Evolutionary conservation across 2,797 vertebrate genomes (phyloP), one percentile per base, ranked within the genome.

Genomic region (Peromyscus eremicus): DNA sequence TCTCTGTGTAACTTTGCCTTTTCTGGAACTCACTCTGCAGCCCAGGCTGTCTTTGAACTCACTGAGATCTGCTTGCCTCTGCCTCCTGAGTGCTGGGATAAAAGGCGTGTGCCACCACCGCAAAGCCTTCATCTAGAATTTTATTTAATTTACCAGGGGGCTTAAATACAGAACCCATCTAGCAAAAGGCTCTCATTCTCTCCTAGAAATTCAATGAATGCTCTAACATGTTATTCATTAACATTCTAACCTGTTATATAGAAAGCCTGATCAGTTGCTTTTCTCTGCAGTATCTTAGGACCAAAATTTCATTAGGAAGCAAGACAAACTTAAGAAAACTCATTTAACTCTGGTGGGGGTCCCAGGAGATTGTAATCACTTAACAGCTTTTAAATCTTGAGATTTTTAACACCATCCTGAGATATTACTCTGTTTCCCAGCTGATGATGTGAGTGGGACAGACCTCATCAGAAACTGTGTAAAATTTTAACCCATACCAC

Each of bases 401-500:
- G 25, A 89, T 62, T 80, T n/a, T 68, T 84, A 62, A 86, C 25
- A 75, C 75, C 27, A 85, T 43, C 83, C 21, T 88, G 76, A 81
- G 40, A 68, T 5, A 37, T 11, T 11, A 23, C 52, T 91, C n/a
- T 92, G 3, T 88, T 77, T 13, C 40, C 6, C 23, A 87, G 9
- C 73, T 94, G 87, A 88, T 52, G 93, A 73, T 89, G 46, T 71
- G 32, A 85, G 95, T 40, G n/a, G 66, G 95, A 68, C 4, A 94
- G 66, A 21, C 7, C 49, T 80, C 77, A 83, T 7, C 5, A 0
- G 68, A 66, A 92, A 7, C 25, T 8, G 23, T 13, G 7, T 66
- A 92, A 77, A 95, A 77, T 23, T 94, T 84, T 77, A 89, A 94
- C 92, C 68, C 9, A 97, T 84, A 90, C 73, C 13, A 60, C 87